Conservation (phyloP, 2,113 vertebrate genomes). For the Bambusicola thoracicus region DNA sequence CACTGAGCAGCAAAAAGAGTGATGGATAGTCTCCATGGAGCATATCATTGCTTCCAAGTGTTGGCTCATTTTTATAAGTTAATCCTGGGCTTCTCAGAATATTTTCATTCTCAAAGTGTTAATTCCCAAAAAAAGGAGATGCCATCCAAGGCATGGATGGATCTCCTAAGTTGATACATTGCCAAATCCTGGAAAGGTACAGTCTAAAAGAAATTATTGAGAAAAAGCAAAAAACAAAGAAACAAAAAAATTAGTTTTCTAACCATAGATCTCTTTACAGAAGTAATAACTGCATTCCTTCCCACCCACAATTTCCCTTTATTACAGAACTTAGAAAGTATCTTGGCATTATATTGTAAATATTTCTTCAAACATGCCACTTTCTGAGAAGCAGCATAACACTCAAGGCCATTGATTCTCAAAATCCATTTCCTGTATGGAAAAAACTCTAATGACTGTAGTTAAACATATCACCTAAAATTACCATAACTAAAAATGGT, state of each 20-base stretch:
- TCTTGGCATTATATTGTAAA: background rate
- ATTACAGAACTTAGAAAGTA: background rate
- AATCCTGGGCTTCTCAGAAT: conserved; percentile 50
- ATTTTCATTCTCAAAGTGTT: conserved; percentile 56
- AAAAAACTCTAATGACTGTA: background rate
- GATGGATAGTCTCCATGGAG: conserved; percentile 64
- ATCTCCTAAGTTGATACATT: background rate
- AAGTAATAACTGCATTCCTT: background rate
- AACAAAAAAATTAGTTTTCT: background rate
- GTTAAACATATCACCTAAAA: background rate
- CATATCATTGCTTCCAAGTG: conserved; percentile 74
- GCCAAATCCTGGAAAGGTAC: conserved; percentile 20
- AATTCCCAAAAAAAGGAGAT: conserved; percentile 24
- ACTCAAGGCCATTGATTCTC: background rate
- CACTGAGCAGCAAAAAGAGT: conserved; percentile 51
- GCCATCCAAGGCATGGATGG: background rate
- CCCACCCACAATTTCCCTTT: background rate
- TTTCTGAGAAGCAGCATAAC: background rate
- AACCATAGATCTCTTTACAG: background rate
- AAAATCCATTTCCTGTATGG: background rate
- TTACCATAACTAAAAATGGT: background rate
- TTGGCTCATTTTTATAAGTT: conserved; percentile 63
- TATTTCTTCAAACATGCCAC: background rate
- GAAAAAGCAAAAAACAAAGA: background rate
- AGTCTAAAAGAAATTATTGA: background rate